Evolutionary conservation across 2,113 vertebrate genomes (phyloP), one percentile per base, ranked within the genome.

Genomic region (Microcebus ravelobensis): DNA sequence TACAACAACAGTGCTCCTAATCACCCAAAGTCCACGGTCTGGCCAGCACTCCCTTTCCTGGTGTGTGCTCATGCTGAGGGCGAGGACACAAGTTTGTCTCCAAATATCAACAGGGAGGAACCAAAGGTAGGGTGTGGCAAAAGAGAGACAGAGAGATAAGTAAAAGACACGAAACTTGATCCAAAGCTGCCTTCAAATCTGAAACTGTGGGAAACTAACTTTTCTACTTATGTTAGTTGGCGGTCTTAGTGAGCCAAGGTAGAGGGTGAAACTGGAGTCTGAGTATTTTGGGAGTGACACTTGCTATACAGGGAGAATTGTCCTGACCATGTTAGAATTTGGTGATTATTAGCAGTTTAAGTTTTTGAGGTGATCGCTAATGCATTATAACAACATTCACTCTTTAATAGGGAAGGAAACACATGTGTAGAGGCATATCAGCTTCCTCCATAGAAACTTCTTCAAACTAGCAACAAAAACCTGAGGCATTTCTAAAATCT

Each of bases 31-130:
- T 57, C 42, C 42, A 63, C 13, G 52, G 71, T 73, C 70, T 31
- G 10, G 70, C 48, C 84, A 90, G 50, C 15, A 29, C 17, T 7
- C 50, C 36, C 61, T 71, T 31, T 31, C 50, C 61, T 48, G 21
- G 68, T 31, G 27, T n/a, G 73, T 2, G 31, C 15, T 59, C 65
- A 29, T 50, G n/a, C 11, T 29, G 48, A 90, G 55, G 7, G 23
- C 29, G 42, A 83, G 48, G 73, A 55, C 52, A 50, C 13, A 42
- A 63, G 50, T 42, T 84, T 68, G 81, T 76, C 91, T 87, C 83
- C 65, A 81, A 96, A 90, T 42, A 76, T 42, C 71, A 79, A 36
- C 23, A 80, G 17, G 48, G 74, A 97, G 67, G 31, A 87, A 81
- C 8, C 71, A 48, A 65, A 87, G 36, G 63, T 59, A 25, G 71